Base-by-base conservation (phyloP, 2,113 vertebrate genomes). In the Synodontis membranacea region DNA sequence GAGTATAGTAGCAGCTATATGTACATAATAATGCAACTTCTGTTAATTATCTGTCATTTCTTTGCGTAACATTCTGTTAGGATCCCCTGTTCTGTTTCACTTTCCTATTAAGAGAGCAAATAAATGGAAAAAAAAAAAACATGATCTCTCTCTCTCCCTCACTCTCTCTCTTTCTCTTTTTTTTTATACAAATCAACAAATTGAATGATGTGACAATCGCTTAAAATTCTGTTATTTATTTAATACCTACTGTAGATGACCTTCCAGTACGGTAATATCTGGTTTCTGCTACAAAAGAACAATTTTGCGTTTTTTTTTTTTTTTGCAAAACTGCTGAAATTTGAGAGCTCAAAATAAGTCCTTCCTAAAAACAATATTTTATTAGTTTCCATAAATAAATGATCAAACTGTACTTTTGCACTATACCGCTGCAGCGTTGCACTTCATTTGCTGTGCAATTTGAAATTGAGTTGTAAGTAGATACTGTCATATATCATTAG, bases 401-500 rank as follows among this genome's bases (percentile, higher is more conserved):
- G 15, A 79, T 79, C 50, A 34, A n/a, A 76, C 17, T 79, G 48
- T 34, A 54, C 46, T 52, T 1, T 52, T 52, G 17, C 8, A 6
- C 31, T 48, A 48, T 8, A 15, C 28, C 17, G 25, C 74, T 79
- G n/a, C 48, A 23, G 34, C 21, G 28, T 79, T 21, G 21, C 2
- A 28, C 74, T 31, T 78, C 46, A 50, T 50, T 50, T 78, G 28
- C 74, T 31, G 15, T 50, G 28, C 46, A 78, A 19, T 50, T 50
- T 31, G 46, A 50, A 78, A 50, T 17, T 19, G 28, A 78, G 74
- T 31, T 76, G 6, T 8, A 23, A 54, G 31, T 19, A 54, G 50
- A 34, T 79, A 31, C 75, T 79, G 75, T 54, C 17, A 52, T 79
- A 34, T 79, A 52, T 79, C n/a, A 52, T 79, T 79, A 34, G 34